phyloP scores from a whole-genome alignment of 2,888 invertebrate species.

The Metallyticus violacea region DNA sequence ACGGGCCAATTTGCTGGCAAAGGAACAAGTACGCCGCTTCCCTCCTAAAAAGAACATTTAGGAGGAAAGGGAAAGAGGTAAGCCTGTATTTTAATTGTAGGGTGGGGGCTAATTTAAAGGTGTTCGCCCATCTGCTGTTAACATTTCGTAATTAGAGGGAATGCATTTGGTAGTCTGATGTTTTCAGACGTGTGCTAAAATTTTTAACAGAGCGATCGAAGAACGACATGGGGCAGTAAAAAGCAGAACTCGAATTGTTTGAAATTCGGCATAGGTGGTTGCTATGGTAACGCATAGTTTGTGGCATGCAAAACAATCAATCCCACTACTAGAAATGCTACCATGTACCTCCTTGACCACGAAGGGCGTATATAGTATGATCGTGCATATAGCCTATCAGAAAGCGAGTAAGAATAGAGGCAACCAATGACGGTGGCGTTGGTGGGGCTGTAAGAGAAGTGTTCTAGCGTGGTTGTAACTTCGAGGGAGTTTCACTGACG shows the following conservation, averaged over 20 bases:
- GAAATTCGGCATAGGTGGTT: conserved; percentile 22
- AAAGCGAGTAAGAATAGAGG: conserved; percentile 8
- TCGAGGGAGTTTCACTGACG: not conserved
- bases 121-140: too few relatives aligned
- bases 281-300: conserved; percentile 24
- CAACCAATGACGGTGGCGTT: conserved; percentile 20
- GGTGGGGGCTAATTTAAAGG: too few relatives aligned
- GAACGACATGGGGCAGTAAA: too few relatives aligned
- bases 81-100: too few relatives aligned
- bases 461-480: conserved; percentile 1
- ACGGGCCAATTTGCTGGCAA: too few relatives aligned
- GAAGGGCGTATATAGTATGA: conserved; percentile 18
- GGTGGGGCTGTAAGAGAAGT: conserved; percentile 4
- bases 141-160: not conserved
- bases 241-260: conserved; percentile 24
- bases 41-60: too few relatives aligned
- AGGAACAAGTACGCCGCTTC: too few relatives aligned
- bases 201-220: not conserved
- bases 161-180: not conserved
- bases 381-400: conserved; percentile 18
- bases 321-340: conserved; percentile 6
- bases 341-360: not conserved
- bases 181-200: not conserved
- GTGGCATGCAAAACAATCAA: conserved; percentile 25
- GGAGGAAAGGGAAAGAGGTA: too few relatives aligned